These are phyloP conservation scores for Imbricaverruca yamaguchii DNA, from an alignment of 2,888 invertebrate species.

Conservation along the genomic window DNA sequence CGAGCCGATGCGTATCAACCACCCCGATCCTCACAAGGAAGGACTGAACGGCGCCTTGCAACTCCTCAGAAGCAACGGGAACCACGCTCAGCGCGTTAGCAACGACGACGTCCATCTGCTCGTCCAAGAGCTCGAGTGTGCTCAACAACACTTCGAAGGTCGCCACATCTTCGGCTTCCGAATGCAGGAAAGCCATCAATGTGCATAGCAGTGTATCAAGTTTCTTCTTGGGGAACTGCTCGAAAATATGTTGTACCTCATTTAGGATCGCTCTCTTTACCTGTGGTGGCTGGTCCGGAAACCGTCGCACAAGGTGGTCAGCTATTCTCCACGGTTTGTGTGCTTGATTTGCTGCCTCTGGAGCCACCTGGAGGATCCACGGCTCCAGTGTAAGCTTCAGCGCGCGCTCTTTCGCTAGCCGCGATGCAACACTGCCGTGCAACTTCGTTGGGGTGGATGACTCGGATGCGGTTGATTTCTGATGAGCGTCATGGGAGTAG, in stretches of 20 bases:
- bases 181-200: neutral
- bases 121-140: neutral
- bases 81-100: neutral
- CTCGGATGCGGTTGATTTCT: too few relatives aligned
- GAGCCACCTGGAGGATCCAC: neutral
- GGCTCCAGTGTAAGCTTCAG: neutral
- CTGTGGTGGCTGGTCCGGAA: neutral
- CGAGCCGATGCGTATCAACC: neutral
- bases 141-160: neutral
- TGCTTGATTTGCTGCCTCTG: neutral
- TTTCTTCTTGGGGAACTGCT: neutral
- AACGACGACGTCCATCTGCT: neutral
- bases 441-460: too few relatives aligned
- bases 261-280: neutral
- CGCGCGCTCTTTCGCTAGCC: neutral
- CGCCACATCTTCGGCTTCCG: neutral
- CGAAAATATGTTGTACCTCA: neutral
- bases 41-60: neutral
- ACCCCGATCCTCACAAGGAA: neutral
- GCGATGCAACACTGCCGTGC: too few relatives aligned
- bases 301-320: neutral
- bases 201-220: neutral
- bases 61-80: neutral
- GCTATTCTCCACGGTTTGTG: neutral
- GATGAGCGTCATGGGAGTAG: too few relatives aligned